These are phyloP conservation scores for Cheiracanthium punctorium DNA, from an alignment of 2,888 invertebrate genomes.

Conservation along the genomic window DNA sequence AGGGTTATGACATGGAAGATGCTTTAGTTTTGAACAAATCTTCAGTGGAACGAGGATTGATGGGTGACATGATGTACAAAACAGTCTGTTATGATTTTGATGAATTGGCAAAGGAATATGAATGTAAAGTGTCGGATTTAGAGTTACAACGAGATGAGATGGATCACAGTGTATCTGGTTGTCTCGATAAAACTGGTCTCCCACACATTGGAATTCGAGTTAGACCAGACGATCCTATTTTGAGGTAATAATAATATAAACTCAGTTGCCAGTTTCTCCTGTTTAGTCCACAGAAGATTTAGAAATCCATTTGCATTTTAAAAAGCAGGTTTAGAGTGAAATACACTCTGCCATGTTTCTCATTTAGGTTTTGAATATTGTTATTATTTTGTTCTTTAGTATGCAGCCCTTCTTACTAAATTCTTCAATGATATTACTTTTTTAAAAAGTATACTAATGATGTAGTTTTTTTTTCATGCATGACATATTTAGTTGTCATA, in stretches of 20 bases:
- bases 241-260: conserved; percentile 54
- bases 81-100: conserved; percentile 75
- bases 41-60: conserved; percentile 79
- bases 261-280: neutral
- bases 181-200: conserved; percentile 35
- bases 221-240: conserved; percentile 6
- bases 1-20: conserved; percentile 80
- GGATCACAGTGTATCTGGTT: conserved; percentile 14
- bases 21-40: conserved; percentile 79
- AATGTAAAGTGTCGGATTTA: conserved; percentile 8
- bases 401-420: too few relatives aligned
- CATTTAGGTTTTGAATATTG: too few relatives aligned
- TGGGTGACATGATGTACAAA: conserved; percentile 77
- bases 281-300: too few relatives aligned
- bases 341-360: too few relatives aligned
- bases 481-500: too few relatives aligned
- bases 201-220: conserved; percentile 39
- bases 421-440: too few relatives aligned
- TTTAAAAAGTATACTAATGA: too few relatives aligned
- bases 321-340: too few relatives aligned
- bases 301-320: too few relatives aligned
- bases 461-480: too few relatives aligned
- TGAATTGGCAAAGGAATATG: conserved; percentile 73
- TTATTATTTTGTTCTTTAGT: too few relatives aligned
- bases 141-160: conserved; percentile 21